A percentile compares a stretch with the other conserved stretches of the same genome.
These are phyloP conservation scores for Drosophila funebris DNA, from an alignment of 1,140 invertebrate genomes.

Conservation along the genomic window DNA sequence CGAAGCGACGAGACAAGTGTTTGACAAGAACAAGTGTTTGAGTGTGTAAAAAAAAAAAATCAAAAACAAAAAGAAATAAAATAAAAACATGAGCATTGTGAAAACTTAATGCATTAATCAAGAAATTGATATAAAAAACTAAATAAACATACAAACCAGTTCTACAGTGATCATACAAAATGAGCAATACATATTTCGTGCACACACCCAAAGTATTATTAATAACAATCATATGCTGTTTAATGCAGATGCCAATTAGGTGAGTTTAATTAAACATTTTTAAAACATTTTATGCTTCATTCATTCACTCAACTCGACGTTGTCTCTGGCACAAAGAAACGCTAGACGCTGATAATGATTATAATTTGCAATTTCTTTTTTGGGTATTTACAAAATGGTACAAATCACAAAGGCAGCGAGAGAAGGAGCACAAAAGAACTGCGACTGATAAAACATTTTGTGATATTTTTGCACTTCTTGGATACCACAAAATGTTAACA, in stretches of 20 bases:
- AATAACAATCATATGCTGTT: constrained; percentile 40
- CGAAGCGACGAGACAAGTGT: constrained; percentile 16
- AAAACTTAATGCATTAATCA: constrained; percentile 26
- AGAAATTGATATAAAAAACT: constrained; percentile 20
- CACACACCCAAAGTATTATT: constrained; percentile 34
- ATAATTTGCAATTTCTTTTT: constrained; percentile 23
- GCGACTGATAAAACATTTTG: constrained; percentile 20
- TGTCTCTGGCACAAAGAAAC: not conserved
- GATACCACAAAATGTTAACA: constrained; percentile 22
- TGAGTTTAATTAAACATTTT: constrained; percentile 40
- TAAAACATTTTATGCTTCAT: not conserved
- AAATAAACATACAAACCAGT: not conserved
- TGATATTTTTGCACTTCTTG: constrained; percentile 33
- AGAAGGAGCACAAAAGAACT: constrained; percentile 3
- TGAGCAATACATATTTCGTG: constrained; percentile 17
- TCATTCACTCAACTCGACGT: not conserved
- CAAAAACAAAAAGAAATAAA: too few species aligned
- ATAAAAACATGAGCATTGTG: constrained; percentile 36
- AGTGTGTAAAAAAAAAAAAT: constrained; percentile 10
- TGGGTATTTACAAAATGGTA: constrained; percentile 16
- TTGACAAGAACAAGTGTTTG: constrained; percentile 27
- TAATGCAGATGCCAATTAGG: constrained; percentile 21
- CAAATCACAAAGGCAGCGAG: not conserved
- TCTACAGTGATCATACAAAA: not conserved
- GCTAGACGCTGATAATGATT: constrained; percentile 32